phyloP scores from a whole-genome alignment of 2,797 vertebrate species.

The Danio tinwini region DNA sequence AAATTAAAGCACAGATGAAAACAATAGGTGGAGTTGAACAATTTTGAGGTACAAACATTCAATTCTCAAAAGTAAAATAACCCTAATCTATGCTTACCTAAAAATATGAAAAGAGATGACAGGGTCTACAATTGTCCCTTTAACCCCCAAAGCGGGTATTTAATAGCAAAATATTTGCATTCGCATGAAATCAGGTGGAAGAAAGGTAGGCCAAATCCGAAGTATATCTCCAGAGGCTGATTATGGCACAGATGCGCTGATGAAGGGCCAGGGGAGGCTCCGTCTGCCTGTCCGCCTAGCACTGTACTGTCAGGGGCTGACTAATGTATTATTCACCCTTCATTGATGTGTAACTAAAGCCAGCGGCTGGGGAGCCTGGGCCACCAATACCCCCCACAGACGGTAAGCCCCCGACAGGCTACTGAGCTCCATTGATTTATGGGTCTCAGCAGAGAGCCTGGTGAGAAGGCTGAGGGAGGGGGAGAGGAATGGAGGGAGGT shows the following conservation, averaged over 20 bases:
- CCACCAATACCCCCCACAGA: slow-evolving; percentile 68
- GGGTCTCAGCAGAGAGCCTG: slow-evolving; percentile 51
- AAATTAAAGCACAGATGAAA: too few species aligned
- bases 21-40: too few species aligned
- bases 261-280: slow-evolving; percentile 39
- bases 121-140: neutral
- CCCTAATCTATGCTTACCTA: too few species aligned
- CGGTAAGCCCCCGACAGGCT: slow-evolving; percentile 64
- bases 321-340: slow-evolving; percentile 81
- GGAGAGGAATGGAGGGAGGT: neutral
- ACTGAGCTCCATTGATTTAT: slow-evolving; percentile 73
- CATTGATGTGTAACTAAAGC: slow-evolving; percentile 82
- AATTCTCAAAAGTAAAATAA: too few species aligned
- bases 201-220: slow-evolving; percentile 13
- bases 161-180: slow-evolving; percentile 34
- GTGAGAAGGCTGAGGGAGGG: slow-evolving; percentile 22
- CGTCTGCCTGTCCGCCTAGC: slow-evolving; percentile 32
- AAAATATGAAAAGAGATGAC: neutral
- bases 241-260: slow-evolving; percentile 54
- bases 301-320: slow-evolving; percentile 54
- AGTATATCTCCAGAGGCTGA: slow-evolving; percentile 57
- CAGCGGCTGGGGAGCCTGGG: slow-evolving; percentile 66
- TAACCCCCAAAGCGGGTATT: neutral
- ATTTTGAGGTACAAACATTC: too few species aligned
- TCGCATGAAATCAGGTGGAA: slow-evolving; percentile 31